Base-by-base conservation (phyloP, 2,113 vertebrate species). In the Prolemur simus region DNA sequence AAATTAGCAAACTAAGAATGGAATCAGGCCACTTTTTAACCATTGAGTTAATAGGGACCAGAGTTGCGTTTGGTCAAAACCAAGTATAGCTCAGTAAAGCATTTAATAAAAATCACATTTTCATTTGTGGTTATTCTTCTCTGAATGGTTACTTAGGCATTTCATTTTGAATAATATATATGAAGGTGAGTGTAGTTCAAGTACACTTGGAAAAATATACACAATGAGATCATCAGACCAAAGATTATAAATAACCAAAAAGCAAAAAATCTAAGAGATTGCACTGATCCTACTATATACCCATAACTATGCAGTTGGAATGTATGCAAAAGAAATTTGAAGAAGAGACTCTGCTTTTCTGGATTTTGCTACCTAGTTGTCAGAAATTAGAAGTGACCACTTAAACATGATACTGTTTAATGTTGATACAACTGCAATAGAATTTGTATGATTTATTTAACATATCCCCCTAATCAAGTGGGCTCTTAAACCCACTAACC, bases 371-470 rank as follows among this genome's bases (percentile, higher is more conserved):
- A 87, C 9, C 17, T 76, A 56, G 21, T 34, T 78, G 27, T 89
- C 29, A 91, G 78, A 91, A 77, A 85, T 84, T 29, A 17, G 27
- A 91, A 87, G 63, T 80, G 32, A 87, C 15, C 27, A 85, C 17
- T 58, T 86, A 77, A 90, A 60, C 12, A 73, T 1, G 29, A 37
- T 18, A 81, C 21, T 34, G n/a, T 71, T 91, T 77, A 29, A 45
- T 90, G 5, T 37, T 47, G 14, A 56, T 45, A 74, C 5, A 87
- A 56, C 8, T 69, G 8, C 11, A 56, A 32, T 87, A 91, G 27
- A 73, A 77, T 95, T 71, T 94, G 60, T 96, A 32, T 80, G 6
- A 49, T 81, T 80, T 92, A 1, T 87, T 93, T 71, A 77, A 83
- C 68, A 27, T 52, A 83, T 42, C 20, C 27, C n/a, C 32, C 32